Conservation (phyloP, 2,888 invertebrate genomes). For the Lamellibrachia columna region DNA sequence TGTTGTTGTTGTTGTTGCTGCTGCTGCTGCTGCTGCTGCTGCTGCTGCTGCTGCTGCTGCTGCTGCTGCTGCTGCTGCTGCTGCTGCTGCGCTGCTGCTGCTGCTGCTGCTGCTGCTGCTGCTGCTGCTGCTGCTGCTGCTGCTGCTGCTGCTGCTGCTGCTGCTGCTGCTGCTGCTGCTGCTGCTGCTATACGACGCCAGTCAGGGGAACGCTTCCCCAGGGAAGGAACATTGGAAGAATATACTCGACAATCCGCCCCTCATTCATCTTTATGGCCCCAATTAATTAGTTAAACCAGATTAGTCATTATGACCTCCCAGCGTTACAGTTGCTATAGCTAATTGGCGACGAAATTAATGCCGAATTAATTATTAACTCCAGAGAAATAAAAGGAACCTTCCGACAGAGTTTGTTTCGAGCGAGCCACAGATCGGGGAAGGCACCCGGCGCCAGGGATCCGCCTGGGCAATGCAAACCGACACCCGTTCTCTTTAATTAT, state of each 20-base stretch:
- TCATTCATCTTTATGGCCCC: background rate
- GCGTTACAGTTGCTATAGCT: background rate
- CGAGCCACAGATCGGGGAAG: background rate
- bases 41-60: too few species aligned
- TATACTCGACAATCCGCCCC: background rate
- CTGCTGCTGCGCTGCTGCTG: too few species aligned
- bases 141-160: background rate
- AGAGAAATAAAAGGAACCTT: background rate
- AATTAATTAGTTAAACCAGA: slow-evolving; percentile 16
- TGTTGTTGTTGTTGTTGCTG: too few species aligned
- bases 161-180: too few species aligned
- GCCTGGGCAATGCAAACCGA: background rate
- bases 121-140: too few species aligned
- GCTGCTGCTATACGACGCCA: background rate
- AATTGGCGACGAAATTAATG: background rate
- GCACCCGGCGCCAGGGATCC: background rate
- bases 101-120: too few species aligned
- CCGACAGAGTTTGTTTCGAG: background rate
- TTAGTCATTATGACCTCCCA: background rate
- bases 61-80: too few species aligned
- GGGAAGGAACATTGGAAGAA: background rate
- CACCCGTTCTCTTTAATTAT: background rate
- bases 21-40: too few species aligned
- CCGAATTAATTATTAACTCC: background rate
- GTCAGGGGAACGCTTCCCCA: background rate